Base-by-base conservation (phyloP, 2,888 invertebrate species). In the Sipha maydis region DNA sequence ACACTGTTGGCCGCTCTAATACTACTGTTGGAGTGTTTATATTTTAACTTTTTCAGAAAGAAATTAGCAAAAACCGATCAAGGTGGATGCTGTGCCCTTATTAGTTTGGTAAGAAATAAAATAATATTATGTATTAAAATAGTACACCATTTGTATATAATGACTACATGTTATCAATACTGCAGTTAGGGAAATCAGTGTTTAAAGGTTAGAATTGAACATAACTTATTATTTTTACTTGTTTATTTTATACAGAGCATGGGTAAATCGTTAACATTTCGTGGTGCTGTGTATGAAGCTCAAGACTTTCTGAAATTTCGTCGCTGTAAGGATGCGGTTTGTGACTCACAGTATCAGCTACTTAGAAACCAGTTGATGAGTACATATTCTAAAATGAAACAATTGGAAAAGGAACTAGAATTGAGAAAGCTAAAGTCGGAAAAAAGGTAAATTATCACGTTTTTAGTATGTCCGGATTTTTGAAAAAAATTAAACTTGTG, bases 21-120 rank as follows among this genome's bases (percentile, higher is more conserved):
- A 88, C 94, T 99, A 90, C 94, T 97, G 80, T 93, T 98, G 89
- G 99, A 99, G 93, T 97, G 98, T 92, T 94, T 98, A 89, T 99
- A 99, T 93, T 99, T 98, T 93, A 96, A 96, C 91, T 99, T 98
- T 92, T 94, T 98, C 91, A 94, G 98, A 85, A 95, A 96, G 91
- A 96, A 96, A 91, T 93, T 98, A 90, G 96, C 97, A 90, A 96
- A 96, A 92, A 96, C 97, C 90, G 97, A 97, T 92, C 95, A 96
- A 89, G 97, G 97, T 89, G 97, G 97, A 73, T 98, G 98, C 92
- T 95, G 94, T 91, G 97, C 98, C 17, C 95, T 99, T 79, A 96
- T 99, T 91, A 98, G 98, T 90, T 93, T 99, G 96, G 99, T 95
- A 92, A 94, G 28, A 21, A 75, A 48, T 34, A 78, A 1, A 4